Conservation (phyloP, 2,113 vertebrate genomes). For the Mellivora capensis region DNA sequence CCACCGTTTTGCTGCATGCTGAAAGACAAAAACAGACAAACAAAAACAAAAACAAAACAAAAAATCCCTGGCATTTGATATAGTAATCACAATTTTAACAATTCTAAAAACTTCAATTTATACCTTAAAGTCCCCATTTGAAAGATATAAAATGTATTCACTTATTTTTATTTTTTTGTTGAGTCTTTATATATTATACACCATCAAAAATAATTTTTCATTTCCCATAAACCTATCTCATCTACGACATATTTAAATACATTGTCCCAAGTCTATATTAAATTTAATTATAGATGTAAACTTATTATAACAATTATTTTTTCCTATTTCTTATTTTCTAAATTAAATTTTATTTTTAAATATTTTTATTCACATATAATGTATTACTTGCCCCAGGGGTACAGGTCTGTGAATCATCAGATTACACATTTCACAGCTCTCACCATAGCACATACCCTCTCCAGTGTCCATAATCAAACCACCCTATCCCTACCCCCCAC, state of each 20-base stretch:
- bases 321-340: not conserved
- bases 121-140: not conserved
- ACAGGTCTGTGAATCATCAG: too few species aligned
- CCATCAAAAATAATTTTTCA: not conserved
- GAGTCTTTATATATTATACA: not conserved
- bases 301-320: not conserved
- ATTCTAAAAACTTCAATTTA: not conserved
- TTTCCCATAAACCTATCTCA: not conserved
- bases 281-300: not conserved
- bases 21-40: too few species aligned
- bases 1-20: too few species aligned
- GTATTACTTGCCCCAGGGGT: too few species aligned
- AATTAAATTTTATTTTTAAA: too few species aligned
- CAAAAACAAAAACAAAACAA: too few species aligned
- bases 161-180: not conserved
- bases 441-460: too few species aligned
- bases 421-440: too few species aligned
- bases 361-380: too few species aligned
- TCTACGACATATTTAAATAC: not conserved
- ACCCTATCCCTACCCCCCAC: too few species aligned
- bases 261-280: not conserved
- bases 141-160: not conserved
- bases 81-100: not conserved
- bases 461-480: too few species aligned
- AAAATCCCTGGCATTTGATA: not conserved